Percentiles rank a stretch among this genome's conserved stretches.
These are phyloP conservation scores for Monochamus saltuarius DNA, from an alignment of 1,140 invertebrate genomes.

Conservation along the genomic window DNA sequence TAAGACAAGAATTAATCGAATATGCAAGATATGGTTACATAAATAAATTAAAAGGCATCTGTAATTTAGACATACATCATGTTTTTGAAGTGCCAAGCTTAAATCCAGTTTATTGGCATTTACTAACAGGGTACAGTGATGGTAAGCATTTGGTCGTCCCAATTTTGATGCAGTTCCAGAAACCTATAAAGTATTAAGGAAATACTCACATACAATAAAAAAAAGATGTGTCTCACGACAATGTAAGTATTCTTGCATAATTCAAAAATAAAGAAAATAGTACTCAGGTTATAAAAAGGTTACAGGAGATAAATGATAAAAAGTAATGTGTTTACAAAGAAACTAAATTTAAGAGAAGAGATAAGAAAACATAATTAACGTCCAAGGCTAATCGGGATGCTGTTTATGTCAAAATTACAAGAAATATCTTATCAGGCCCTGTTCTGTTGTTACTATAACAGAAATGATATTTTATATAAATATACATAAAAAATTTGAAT, in stretches of 20 bases:
- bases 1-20: background rate
- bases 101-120: conserved; percentile 77
- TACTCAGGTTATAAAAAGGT: background rate
- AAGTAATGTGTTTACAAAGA: background rate
- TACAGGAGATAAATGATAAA: conserved; percentile 1
- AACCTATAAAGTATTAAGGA: conserved; percentile 58
- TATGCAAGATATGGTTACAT: no score
- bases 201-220: no score
- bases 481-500: no score
- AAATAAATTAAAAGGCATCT: background rate
- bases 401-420: background rate
- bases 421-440: background rate
- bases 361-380: conserved; percentile 3
- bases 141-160: conserved; percentile 81
- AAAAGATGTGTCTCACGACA: background rate
- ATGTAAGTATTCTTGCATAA: background rate
- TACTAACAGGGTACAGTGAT: conserved; percentile 91
- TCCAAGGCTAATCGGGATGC: background rate
- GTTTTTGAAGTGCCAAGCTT: conserved; percentile 58
- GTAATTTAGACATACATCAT: conserved; percentile 22
- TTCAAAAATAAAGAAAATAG: background rate
- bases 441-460: background rate
- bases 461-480: background rate
- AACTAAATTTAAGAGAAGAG: background rate
- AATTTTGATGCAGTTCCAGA: conserved; percentile 92